Evolutionary conservation across 2,113 vertebrate genomes (phyloP).

Genomic region (Scomber scombrus): DNA sequence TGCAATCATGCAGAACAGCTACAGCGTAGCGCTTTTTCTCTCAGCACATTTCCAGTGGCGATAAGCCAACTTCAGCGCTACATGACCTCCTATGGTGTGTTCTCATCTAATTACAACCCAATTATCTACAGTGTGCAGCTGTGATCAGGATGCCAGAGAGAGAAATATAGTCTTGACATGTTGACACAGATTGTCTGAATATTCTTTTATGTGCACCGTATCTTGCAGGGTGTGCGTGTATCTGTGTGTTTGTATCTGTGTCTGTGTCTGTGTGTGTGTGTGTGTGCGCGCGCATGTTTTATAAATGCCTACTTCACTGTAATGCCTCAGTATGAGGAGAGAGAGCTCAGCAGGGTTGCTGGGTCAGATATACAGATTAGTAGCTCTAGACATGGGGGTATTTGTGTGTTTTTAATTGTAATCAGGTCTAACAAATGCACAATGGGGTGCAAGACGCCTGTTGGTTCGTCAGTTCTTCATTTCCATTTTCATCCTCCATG

Average conservation of each 20-base stretch:
- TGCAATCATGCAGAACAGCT: constrained; percentile 52
- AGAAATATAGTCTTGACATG: constrained; percentile 47
- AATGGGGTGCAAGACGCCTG: constrained; percentile 12
- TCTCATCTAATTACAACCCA: constrained; percentile 69
- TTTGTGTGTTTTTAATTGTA: constrained; percentile 52
- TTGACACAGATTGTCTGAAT: constrained; percentile 50
- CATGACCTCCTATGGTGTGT: constrained; percentile 49
- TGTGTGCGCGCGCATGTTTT: neutral
- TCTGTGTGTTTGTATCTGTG: neutral
- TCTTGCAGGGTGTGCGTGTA: neutral
- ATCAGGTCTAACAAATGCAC: constrained; percentile 46
- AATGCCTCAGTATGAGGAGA: neutral
- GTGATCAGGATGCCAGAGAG: constrained; percentile 49
- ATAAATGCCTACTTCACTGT: constrained; percentile 8
- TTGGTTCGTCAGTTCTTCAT: constrained; percentile 52
- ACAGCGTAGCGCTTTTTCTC: constrained; percentile 8
- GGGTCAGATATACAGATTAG: constrained; percentile 50
- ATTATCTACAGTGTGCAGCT: constrained; percentile 67
- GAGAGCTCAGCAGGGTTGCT: neutral
- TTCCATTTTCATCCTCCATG: constrained; percentile 46
- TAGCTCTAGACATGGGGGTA: constrained; percentile 1
- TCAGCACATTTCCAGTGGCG: constrained; percentile 40
- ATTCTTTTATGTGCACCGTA: constrained; percentile 9
- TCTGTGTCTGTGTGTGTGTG: neutral
- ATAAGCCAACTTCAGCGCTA: constrained; percentile 21